A percentile compares a stretch with the other conserved stretches of the same genome.
phyloP scores from a whole-genome alignment of 2,888 invertebrate genomes.

The Sthenelais limicola region DNA sequence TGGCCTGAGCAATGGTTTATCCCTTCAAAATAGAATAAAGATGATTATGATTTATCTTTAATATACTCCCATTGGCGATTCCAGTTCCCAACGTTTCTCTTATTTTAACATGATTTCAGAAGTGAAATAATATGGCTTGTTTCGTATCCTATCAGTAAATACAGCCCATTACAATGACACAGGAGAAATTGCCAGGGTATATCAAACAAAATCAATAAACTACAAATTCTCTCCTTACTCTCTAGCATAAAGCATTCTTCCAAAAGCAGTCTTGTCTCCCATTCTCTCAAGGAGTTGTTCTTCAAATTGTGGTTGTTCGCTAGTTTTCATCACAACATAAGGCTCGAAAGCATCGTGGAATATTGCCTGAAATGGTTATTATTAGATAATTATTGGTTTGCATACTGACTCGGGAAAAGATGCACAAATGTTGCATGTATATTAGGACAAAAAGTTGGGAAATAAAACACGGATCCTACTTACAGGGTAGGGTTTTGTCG shows the following conservation, averaged over 20 bases:
- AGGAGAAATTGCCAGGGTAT: not conserved
- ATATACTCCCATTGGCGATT: too few relatives aligned
- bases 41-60: too few relatives aligned
- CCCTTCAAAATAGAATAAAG: too few relatives aligned
- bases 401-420: not conserved
- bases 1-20: too few relatives aligned
- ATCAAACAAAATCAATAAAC: not conserved
- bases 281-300: slow-evolving; percentile 49
- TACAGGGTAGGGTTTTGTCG: slow-evolving; percentile 44
- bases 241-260: slow-evolving; percentile 40
- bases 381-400: not conserved
- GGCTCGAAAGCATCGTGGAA: slow-evolving; percentile 48
- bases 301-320: slow-evolving; percentile 39
- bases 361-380: not conserved
- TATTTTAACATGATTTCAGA: too few relatives aligned
- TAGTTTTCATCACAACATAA: slow-evolving; percentile 44
- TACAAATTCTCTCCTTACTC: slow-evolving; percentile 45
- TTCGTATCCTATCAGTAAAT: too few relatives aligned
- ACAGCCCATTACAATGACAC: too few relatives aligned
- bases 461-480: not conserved
- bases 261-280: slow-evolving; percentile 51
- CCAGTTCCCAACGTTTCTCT: too few relatives aligned
- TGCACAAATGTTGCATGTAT: not conserved
- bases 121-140: too few relatives aligned
- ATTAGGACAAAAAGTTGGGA: not conserved